Base-by-base conservation (phyloP, 2,888 invertebrate species). In the Brachyopa scutellaris region DNA sequence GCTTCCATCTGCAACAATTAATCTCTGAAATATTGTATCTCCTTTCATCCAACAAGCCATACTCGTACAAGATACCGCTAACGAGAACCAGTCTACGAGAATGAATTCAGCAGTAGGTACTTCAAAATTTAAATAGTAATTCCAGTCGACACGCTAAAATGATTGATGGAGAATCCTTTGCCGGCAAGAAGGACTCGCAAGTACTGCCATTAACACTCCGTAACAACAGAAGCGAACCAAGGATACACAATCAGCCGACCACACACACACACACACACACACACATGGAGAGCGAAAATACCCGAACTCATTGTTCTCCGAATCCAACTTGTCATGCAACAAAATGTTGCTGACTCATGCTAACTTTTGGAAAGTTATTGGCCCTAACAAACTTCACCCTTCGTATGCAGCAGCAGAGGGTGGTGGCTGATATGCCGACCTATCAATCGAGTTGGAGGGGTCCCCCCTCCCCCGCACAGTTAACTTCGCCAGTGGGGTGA, bases 271-370 rank as follows among this genome's bases (percentile, higher is more conserved):
- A 45, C 15, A 19, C 23, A 53, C 19, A 6, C 15, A 45, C 17
- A 42, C 49, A 55, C 42, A 31, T 45, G n/a, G n/a, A n/a, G n/a
- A n/a, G n/a, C n/a, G n/a, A n/a, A n/a, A n/a, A n/a, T n/a, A n/a
- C n/a, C n/a, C n/a, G n/a, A n/a, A n/a, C 45, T 49, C 76, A 76
- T 82, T 82, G 80, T 82, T 82, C 62, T 57, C 51, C 45, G 42
- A 70, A 57, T 76, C 55, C 36, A 70, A 70, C 67, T 82, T 64
- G 76, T 82, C 80, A 76, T 82, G 69, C 76, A 76, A 82, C 80
- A 76, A 82, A 82, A 82, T 82, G 59, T 70, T 59, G 80, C 80
- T 70, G 76, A 76, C 57, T 82, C 80, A 82, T 76, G 69, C 62
- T 59, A 76, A 55, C 76, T 62, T 55, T 53, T 40, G 38, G 29